Evolutionary conservation across 2,113 vertebrate genomes (phyloP), one percentile per base, ranked within the genome.

Genomic region (Gavialis gangeticus): DNA sequence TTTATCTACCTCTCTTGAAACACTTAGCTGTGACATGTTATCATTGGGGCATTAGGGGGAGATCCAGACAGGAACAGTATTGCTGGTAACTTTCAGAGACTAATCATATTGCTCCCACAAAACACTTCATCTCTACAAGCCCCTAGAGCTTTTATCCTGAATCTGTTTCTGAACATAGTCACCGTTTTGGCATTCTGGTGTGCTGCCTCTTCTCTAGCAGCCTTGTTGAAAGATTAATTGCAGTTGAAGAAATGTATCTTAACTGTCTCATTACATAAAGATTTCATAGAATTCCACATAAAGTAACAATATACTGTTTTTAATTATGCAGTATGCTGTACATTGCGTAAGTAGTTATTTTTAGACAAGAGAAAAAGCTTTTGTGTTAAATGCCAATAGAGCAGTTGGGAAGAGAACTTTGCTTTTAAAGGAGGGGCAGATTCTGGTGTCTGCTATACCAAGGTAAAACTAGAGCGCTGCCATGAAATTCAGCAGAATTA

Each of bases 241-340:
- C 93, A 92, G 82, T 83, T 87, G 88, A 95, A 96, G 86, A 91
- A 96, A 83, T 91, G 80, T 97, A 82, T 95, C 88, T 96, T 96
- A 95, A 91, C 91, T 96, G 83, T 96, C 96, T 95, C 93, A 91
- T 97, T 95, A 93, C 94, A 95, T 97, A 96, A 96, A 97, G 95
- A 97, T 96, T 96, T 97, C 92, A 93, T 96, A 85, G 82, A 95
- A 37, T 64, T 95, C 92, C 62, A 12, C 80, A 89, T 95, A 95
- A 97, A 95, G 94, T 91, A 95, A 86, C 92, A 91, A 94, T 94
- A 78, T 93, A 86, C 57, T 3, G 54, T 19, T 91, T 90, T 96
- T 63, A 91, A 86, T 96, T 98, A 97, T 97, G 75, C 77, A 91
- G 91, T 90, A 92, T 93, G 80, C 93, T 95, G 91, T 96, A 93